Evolutionary conservation across 2,113 vertebrate genomes (phyloP), one percentile per base, ranked within the genome.

Genomic region (Turnix velox): DNA sequence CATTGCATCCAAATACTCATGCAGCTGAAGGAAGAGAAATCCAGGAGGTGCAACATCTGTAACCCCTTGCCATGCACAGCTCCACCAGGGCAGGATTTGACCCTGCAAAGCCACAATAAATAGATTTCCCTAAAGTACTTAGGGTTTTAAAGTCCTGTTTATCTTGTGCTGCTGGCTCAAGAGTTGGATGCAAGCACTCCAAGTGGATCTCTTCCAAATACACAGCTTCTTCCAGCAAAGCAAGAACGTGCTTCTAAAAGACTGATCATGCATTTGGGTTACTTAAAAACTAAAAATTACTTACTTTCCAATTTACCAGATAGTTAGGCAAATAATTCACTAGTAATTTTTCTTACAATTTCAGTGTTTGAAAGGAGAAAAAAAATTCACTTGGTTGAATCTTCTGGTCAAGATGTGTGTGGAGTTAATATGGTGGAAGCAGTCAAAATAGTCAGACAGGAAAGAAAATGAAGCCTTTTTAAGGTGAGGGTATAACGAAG

Each of bases 31-130:
- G 22, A 20, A 52, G 43, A 11, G 23, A 72, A 35, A 7, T 14
- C 25, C 30, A 72, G 17, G 5, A 31, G 0, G 0, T 24, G 10
- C 6, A 20, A 8, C 11, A 12, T 16, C 46, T 43, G 40, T 18
- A 63, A 45, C 3, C 7, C n/a, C 31, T 39, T 20, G 16, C 15
- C 31, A 7, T 1, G 2, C 48, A 43, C 52, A 48, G 37, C 46
- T 55, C 20, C 20, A 7, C 2, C 18, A 75, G 35, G 7, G 9
- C 24, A 48, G 49, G 55, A 39, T 39, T 6, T 0, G 1, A 3
- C 1, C 10, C 40, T 55, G 16, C 5, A 78, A 8, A 45, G 22
- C 5, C 22, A 27, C 23, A 33, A 12, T 2, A 76, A 65, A 54
- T 4, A 45, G 14, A 63, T 5, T 4, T 33, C 39, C 39, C n/a